Evolutionary conservation across 2,888 invertebrate species (phyloP).

Genomic region (Anthophora plumipes): DNA sequence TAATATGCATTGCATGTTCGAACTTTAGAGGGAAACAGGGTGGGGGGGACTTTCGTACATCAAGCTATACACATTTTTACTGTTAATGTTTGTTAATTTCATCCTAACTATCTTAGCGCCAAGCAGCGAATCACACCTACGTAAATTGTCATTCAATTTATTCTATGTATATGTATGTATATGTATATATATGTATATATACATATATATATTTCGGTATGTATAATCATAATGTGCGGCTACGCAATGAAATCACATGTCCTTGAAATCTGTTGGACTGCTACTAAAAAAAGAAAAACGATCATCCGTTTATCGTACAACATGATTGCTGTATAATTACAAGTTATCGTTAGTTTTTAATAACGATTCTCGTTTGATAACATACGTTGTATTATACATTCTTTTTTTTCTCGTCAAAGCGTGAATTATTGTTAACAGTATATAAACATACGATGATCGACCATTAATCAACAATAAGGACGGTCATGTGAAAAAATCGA

Average conservation of each 20-base stretch:
- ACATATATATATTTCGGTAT: conserved; percentile 59
- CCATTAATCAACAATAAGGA: conserved; percentile 38
- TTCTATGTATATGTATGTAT: conserved; percentile 55
- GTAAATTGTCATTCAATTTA: conserved; percentile 69
- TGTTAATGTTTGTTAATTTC: conserved; percentile 71
- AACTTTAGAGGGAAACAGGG: conserved; percentile 24
- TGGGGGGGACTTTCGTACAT: conserved; percentile 65
- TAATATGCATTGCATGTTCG: conserved; percentile 28
- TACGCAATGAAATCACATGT: conserved; percentile 57
- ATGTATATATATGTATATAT: conserved; percentile 52
- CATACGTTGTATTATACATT: conserved; percentile 47
- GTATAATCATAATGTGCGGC: conserved; percentile 59
- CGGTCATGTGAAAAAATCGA: conserved; percentile 33
- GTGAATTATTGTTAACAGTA: conserved; percentile 34
- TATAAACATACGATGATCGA: conserved; percentile 27
- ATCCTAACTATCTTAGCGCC: conserved; percentile 71
- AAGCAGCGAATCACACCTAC: conserved; percentile 71
- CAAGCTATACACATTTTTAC: conserved; percentile 75
- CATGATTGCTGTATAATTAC: conserved; percentile 26
- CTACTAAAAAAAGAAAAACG: conserved; percentile 21
- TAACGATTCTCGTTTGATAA: conserved; percentile 25
- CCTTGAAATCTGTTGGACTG: conserved; percentile 52
- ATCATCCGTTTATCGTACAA: conserved; percentile 28
- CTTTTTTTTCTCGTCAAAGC: conserved; percentile 7
- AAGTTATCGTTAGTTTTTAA: conserved; percentile 18